Evolutionary conservation across 2,888 invertebrate genomes (phyloP).

Genomic region (Salticus scenicus): DNA sequence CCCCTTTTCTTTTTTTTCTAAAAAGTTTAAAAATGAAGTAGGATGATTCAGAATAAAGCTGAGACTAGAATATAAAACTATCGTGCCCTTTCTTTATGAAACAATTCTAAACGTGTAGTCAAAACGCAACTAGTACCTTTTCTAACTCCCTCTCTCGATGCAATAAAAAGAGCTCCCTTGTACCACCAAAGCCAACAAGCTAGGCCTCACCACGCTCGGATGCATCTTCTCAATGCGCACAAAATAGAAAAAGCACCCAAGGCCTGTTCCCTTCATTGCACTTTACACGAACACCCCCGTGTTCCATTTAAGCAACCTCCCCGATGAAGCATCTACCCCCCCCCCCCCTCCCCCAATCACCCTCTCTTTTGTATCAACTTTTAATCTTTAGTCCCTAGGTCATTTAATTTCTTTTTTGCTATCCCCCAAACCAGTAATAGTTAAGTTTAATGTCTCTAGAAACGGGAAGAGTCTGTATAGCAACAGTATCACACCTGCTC

Average conservation of each 20-base stretch:
- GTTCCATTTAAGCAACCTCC: conserved; percentile 34
- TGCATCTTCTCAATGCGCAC: conserved; percentile 33
- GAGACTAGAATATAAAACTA: too few relatives aligned
- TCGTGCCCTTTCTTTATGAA: too few relatives aligned
- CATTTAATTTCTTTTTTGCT: conserved; percentile 52
- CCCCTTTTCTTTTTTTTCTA: too few relatives aligned
- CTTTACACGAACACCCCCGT: conserved; percentile 56
- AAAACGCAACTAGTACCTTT: too few relatives aligned
- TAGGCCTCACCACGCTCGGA: conserved; percentile 50
- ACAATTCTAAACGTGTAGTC: too few relatives aligned
- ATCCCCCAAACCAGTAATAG: conserved; percentile 9
- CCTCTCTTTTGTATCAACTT: conserved; percentile 53
- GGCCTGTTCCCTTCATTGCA: conserved; percentile 53
- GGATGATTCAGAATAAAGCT: too few relatives aligned
- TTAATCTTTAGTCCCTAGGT: conserved; percentile 55
- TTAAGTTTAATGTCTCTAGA: conserved; percentile 44
- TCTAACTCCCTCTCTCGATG: not conserved
- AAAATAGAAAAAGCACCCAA: conserved; percentile 29
- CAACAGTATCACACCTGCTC: not conserved
- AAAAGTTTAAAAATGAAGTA: too few relatives aligned
- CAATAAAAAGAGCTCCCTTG: not conserved
- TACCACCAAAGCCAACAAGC: conserved; percentile 58
- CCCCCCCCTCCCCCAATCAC: conserved; percentile 27
- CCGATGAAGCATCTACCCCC: conserved; percentile 16
- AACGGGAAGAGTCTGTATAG: not conserved